Percentiles rank a stretch among this genome's conserved stretches.
Evolutionary conservation across 2,888 invertebrate genomes (phyloP).

Genomic region (Halictus quadricinctus): DNA sequence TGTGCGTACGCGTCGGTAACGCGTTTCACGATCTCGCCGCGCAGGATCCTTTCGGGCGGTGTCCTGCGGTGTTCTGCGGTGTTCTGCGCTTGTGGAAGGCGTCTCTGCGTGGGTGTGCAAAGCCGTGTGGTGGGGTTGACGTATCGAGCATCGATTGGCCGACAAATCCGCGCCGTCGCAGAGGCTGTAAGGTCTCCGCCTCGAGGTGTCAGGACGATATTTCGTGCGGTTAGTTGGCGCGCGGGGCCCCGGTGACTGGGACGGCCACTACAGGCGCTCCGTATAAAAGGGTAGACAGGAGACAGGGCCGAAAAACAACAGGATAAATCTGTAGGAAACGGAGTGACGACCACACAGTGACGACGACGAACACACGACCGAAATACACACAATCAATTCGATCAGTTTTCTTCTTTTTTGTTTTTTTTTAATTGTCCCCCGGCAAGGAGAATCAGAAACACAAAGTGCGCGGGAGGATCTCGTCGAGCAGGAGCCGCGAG

Average conservation of each 20-base stretch:
- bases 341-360: constrained; percentile 64
- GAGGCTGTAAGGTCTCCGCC: constrained; percentile 61
- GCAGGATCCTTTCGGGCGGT: background rate
- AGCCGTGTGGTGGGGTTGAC: background rate
- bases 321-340: constrained; percentile 53
- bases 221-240: constrained; percentile 82
- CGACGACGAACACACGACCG: constrained; percentile 64
- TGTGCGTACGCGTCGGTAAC: background rate
- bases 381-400: constrained; percentile 29
- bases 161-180: constrained; percentile 64
- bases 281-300: constrained; percentile 64
- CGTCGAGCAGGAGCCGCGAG: constrained; percentile 34
- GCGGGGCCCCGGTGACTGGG: constrained; percentile 82
- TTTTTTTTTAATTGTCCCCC: background rate
- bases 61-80: background rate
- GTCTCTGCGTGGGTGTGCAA: background rate
- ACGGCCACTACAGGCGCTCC: constrained; percentile 74
- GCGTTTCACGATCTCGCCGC: background rate
- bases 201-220: constrained; percentile 69
- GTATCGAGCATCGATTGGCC: constrained; percentile 28
- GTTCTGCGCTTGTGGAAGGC: background rate
- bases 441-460: background rate
- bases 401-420: background rate
- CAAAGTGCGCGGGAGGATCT: constrained; percentile 37
- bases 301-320: constrained; percentile 56